These are phyloP conservation scores for Platyura marginata DNA, from an alignment of 1,140 invertebrate genomes.

Conservation along the genomic window DNA sequence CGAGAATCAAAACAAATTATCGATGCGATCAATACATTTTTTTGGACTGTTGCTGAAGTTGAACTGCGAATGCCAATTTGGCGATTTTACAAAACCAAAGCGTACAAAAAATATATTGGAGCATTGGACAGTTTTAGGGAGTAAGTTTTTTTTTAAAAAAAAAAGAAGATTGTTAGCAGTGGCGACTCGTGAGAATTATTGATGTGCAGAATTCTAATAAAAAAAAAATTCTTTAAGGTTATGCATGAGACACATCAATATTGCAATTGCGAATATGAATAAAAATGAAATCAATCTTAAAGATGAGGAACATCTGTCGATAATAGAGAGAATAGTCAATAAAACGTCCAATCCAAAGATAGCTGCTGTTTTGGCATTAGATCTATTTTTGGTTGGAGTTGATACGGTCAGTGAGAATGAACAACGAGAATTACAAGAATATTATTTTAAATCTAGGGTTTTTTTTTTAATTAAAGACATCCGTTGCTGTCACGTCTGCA, in stretches of 20 bases:
- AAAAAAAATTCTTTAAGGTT: constrained; percentile 25
- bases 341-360: constrained; percentile 44
- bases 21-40: constrained; percentile 57
- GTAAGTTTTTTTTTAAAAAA: constrained; percentile 27
- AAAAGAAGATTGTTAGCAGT: background rate
- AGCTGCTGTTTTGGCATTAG: constrained; percentile 56
- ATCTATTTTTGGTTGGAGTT: constrained; percentile 71
- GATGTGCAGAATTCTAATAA: no score
- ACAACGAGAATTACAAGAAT: background rate
- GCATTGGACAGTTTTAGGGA: constrained; percentile 50
- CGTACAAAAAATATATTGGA: constrained; percentile 51
- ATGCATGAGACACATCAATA: constrained; percentile 37
- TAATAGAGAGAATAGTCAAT: constrained; percentile 40
- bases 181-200: no score
- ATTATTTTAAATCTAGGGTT: background rate
- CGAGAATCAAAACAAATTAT: constrained; percentile 56
- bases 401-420: constrained; percentile 45
- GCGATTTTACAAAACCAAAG: constrained; percentile 54
- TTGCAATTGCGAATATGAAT: constrained; percentile 29
- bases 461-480: constrained; percentile 35
- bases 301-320: constrained; percentile 31
- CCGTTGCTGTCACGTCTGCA: constrained; percentile 54
- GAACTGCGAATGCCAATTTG: constrained; percentile 65
- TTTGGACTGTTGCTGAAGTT: constrained; percentile 56
- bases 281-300: constrained; percentile 14